A percentile compares a stretch with the other conserved stretches of the same genome.
Conservation (phyloP, 2,888 invertebrate species). For the Cryptophagus acutangulus region DNA sequence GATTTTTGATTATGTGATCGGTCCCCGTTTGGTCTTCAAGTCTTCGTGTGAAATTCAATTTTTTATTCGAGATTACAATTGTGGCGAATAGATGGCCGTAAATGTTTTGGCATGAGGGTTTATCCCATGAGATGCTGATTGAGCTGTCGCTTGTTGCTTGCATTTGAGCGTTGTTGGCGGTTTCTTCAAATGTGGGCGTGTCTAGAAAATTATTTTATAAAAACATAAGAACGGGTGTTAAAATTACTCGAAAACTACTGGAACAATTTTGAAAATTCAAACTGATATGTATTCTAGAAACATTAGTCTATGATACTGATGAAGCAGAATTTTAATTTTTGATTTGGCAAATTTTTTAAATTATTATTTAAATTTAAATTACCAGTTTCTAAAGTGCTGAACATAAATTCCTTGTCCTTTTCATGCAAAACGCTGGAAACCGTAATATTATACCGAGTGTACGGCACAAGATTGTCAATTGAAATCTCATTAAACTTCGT, state of each 20-base stretch:
- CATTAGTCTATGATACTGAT: no score
- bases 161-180: conserved; percentile 34
- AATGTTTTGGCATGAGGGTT: conserved; percentile 30
- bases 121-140: conserved; percentile 35
- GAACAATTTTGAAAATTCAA: no score
- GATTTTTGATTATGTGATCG: conserved; percentile 28
- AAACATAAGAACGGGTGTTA: no score
- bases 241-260: no score
- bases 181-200: conserved; percentile 34
- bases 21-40: conserved; percentile 28
- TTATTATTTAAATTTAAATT: conserved; percentile 13
- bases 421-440: conserved; percentile 37
- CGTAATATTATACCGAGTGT: conserved; percentile 38
- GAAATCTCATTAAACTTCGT: conserved; percentile 33
- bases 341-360: conserved; percentile 3
- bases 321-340: conserved; percentile 2
- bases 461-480: conserved; percentile 37
- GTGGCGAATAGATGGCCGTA: conserved; percentile 35
- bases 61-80: conserved; percentile 23
- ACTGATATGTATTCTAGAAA: no score
- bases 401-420: conserved; percentile 24
- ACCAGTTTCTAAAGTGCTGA: conserved; percentile 38
- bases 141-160: conserved; percentile 28
- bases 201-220: conserved; percentile 30
- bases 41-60: conserved; percentile 23